Evolutionary conservation across 2,888 invertebrate species (phyloP).

Genomic region (Junonia oenone): DNA sequence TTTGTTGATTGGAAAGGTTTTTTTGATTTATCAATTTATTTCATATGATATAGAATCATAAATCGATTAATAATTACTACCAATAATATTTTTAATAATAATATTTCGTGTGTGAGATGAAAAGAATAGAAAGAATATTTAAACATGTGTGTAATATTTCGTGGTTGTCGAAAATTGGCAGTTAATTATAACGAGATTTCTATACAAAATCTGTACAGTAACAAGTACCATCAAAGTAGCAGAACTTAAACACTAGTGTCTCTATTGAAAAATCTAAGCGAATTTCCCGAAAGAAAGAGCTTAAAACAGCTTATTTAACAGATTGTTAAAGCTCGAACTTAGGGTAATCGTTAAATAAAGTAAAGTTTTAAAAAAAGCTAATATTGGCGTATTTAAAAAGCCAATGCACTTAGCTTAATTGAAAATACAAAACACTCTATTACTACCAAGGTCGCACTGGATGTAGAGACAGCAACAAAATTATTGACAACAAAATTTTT

Average conservation of each 20-base stretch:
- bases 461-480: constrained; percentile 15
- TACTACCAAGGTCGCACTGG: constrained; percentile 22
- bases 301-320: background rate
- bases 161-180: no score
- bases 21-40: no score
- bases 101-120: no score
- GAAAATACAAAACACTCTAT: constrained; percentile 27
- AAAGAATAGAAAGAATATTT: no score
- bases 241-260: no score
- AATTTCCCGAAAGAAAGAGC: background rate
- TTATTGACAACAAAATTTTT: background rate
- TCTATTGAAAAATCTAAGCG: background rate
- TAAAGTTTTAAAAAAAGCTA: constrained; percentile 3
- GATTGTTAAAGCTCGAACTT: background rate
- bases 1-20: no score
- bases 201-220: background rate
- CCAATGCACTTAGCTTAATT: constrained; percentile 23
- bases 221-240: no score
- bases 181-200: no score
- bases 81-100: no score
- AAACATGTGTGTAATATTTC: no score
- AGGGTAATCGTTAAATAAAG: constrained; percentile 8
- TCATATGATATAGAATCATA: no score
- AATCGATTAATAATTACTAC: no score
- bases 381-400: constrained; percentile 17